These are phyloP conservation scores for Lynx canadensis DNA, from an alignment of 2,113 vertebrate species.

Conservation along the genomic window DNA sequence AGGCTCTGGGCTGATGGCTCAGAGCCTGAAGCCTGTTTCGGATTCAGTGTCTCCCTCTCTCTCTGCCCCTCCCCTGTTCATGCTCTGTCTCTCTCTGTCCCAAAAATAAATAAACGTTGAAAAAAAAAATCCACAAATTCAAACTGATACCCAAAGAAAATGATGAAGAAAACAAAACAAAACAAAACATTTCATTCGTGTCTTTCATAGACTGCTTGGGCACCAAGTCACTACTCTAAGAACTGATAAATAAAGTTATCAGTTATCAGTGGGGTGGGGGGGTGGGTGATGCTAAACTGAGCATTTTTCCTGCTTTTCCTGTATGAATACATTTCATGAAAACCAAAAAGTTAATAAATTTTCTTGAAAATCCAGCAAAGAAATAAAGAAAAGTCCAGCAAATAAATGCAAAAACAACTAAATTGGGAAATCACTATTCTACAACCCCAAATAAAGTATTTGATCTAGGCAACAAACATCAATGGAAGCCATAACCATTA, in stretches of 20 bases:
- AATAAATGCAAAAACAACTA: background rate
- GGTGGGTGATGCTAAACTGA: background rate
- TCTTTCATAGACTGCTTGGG: background rate
- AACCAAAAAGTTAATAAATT: background rate
- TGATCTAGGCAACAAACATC: background rate
- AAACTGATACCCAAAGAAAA: constrained; percentile 6
- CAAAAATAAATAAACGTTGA: too few species aligned
- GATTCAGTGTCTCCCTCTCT: too few species aligned
- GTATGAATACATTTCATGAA: background rate
- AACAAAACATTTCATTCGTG: background rate
- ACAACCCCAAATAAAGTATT: background rate
- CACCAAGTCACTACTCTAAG: background rate
- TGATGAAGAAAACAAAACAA: background rate
- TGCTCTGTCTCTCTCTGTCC: too few species aligned
- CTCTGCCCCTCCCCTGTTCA: too few species aligned
- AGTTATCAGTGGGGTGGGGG: too few species aligned
- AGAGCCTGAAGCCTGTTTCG: too few species aligned
- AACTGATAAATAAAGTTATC: background rate
- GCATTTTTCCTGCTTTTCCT: background rate
- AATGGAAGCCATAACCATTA: background rate
- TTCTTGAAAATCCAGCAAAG: background rate
- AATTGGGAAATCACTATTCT: background rate
- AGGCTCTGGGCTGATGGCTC: too few species aligned
- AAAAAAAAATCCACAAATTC: background rate
- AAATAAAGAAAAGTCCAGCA: background rate